phyloP scores from a whole-genome alignment of 2,113 vertebrate species.

The Neogobius melanostomus region DNA sequence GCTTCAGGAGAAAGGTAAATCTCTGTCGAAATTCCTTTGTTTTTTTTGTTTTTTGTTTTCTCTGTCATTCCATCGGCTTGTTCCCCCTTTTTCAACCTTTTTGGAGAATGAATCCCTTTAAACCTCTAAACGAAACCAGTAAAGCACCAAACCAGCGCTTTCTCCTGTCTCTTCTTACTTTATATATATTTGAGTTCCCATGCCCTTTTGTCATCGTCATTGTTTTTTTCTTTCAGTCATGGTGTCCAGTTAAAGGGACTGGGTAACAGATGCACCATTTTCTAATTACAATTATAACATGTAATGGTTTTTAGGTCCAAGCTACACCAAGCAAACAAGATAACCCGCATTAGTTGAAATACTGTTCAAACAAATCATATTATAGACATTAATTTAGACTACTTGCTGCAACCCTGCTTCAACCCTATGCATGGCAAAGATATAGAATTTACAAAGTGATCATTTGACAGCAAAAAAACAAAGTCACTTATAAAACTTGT shows the following conservation, averaged over 20 bases:
- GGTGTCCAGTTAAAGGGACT: slow-evolving; percentile 93
- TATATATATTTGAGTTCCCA: slow-evolving; percentile 72
- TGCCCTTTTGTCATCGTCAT: slow-evolving; percentile 86
- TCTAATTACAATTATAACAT: slow-evolving; percentile 24
- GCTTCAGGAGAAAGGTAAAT: slow-evolving; percentile 99
- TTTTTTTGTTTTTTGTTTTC: slow-evolving; percentile 65
- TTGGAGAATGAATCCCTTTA: slow-evolving; percentile 69
- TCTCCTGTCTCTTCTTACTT: slow-evolving; percentile 17
- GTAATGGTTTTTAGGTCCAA: slow-evolving; percentile 16
- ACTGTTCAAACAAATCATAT: neutral
- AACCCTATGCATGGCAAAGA: no score
- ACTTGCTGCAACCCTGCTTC: no score
- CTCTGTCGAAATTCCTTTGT: slow-evolving; percentile 80
- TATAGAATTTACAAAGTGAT: no score
- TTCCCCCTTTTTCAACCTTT: slow-evolving; percentile 63
- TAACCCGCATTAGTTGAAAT: neutral
- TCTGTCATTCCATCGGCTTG: slow-evolving; percentile 74
- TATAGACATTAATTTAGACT: no score
- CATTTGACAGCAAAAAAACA: neutral
- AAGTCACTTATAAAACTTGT: neutral
- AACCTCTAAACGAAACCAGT: slow-evolving; percentile 67
- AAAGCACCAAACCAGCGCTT: slow-evolving; percentile 59
- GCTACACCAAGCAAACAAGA: slow-evolving; percentile 1
- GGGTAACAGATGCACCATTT: slow-evolving; percentile 42
- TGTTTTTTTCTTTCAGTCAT: slow-evolving; percentile 81